Base-by-base conservation (phyloP, 2,113 vertebrate species). In the Anolis carolinensis region DNA sequence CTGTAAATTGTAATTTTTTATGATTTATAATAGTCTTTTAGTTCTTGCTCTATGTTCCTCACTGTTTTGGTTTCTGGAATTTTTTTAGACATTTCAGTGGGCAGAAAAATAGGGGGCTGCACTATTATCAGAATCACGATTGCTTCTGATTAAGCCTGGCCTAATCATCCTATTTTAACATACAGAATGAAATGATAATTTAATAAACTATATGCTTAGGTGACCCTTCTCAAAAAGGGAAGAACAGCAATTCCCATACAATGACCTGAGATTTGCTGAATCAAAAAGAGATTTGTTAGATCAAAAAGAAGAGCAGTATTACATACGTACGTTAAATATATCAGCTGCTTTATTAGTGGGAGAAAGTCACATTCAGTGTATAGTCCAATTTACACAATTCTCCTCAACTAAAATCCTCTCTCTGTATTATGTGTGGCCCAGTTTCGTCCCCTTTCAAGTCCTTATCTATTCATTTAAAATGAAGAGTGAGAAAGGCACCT, bases 151-250 rank as follows among this genome's bases (percentile, higher is more conserved):
- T 25, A 87, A 14, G 2, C 30, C 82, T 50, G 79, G 7, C 63
- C 77, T 74, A 52, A n/a, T 70, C 79, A 63, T 1, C 72, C 7
- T 21, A 79, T 67, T 89, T 79, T 65, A 86, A 34, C 52, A 74
- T 0, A 0, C 1, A 71, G 7, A 21, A n/a, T 44, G 44, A 89
- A 34, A 30, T 16, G 63, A 88, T 21, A 86, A 78, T 25, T 34
- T 11, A 87, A 59, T 13, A 62, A 59, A 30, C 11, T 50, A 13
- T 0, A 39, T 1, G 44, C 18, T 59, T 78, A 1, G 0, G 48
- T 25, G 73, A 71, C 8, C 23, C 23, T n/a, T 32, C 30, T 85
- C 68, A 48, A 65, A 72, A n/a, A 30, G 83, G 36, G 44, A 25
- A 87, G 23, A 0, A 0, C 4, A 5, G 20, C 7, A 65, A 27